Percentiles rank a stretch among this genome's conserved stretches.
Conservation (phyloP, 2,113 vertebrate species). For the Hippotragus niger region DNA sequence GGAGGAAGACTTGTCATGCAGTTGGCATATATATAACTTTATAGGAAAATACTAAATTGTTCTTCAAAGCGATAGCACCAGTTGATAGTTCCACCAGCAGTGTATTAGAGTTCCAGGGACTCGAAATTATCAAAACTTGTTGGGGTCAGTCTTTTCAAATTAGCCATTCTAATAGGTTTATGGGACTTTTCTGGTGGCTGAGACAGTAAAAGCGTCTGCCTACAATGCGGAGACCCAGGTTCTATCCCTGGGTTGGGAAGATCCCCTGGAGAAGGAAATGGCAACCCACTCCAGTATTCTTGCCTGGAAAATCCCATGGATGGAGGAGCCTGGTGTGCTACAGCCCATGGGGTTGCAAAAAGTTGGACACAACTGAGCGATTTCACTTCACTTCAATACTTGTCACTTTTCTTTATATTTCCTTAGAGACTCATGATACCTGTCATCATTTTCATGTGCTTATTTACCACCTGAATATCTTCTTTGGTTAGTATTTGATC, state of each 20-base stretch:
- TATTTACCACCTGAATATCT: neutral
- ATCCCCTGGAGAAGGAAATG: neutral
- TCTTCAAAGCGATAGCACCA: no score
- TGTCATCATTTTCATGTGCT: neutral
- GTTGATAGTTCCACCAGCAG: neutral
- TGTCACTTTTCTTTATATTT: neutral
- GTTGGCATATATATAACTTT: neutral
- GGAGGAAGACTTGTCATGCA: neutral
- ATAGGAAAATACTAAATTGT: neutral
- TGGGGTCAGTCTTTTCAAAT: neutral
- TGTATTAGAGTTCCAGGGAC: neutral
- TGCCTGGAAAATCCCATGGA: neutral
- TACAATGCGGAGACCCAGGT: neutral
- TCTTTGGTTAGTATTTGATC: neutral
- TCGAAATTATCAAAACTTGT: neutral
- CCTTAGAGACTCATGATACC: neutral
- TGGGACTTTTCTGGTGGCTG: neutral
- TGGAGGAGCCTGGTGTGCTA: rapidly evolving
- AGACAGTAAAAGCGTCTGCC: rapidly evolving
- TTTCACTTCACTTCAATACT: neutral
- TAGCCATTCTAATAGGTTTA: neutral
- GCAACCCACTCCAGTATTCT: neutral
- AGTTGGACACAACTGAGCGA: rapidly evolving
- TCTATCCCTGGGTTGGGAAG: neutral
- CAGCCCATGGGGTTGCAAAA: neutral